Percentiles rank a stretch among this genome's conserved stretches.
Conservation (phyloP, 2,888 invertebrate species). For the Latrodectus hesperus region DNA sequence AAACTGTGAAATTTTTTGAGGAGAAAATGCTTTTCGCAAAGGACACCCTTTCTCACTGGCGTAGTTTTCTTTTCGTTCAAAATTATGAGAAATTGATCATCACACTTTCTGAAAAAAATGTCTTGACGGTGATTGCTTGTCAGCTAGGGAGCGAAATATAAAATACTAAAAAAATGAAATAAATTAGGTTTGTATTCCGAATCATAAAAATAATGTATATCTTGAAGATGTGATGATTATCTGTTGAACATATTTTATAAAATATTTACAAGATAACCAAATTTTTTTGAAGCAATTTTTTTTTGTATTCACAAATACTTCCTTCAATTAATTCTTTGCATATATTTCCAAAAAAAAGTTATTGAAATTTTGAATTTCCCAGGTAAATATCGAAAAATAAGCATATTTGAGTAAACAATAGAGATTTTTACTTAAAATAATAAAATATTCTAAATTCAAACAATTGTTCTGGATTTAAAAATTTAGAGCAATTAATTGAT, state of each 20-base stretch:
- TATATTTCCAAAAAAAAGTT: too few relatives aligned
- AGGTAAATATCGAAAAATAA: too few relatives aligned
- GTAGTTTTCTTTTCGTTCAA: slow-evolving; percentile 22
- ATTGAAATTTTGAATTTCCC: too few relatives aligned
- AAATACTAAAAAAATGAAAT: not conserved
- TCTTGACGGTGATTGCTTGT: slow-evolving; percentile 45
- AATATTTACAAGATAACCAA: too few relatives aligned
- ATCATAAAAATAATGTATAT: not conserved
- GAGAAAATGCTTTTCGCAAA: slow-evolving; percentile 30
- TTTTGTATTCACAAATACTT: too few relatives aligned
- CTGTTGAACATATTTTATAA: not conserved
- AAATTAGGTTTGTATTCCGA: slow-evolving; percentile 1
- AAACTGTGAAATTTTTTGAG: slow-evolving; percentile 19
- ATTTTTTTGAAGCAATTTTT: too few relatives aligned
- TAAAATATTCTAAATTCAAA: too few relatives aligned
- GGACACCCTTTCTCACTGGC: slow-evolving; percentile 25
- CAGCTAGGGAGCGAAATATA: slow-evolving; percentile 29
- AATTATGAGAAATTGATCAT: slow-evolving; percentile 30
- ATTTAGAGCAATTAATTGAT: too few relatives aligned
- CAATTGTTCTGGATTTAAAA: too few relatives aligned
- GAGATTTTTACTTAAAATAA: too few relatives aligned
- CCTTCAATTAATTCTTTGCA: too few relatives aligned
- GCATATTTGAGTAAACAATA: too few relatives aligned
- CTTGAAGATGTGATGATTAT: not conserved
- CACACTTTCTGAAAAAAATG: slow-evolving; percentile 18